Evolutionary conservation across 2,113 vertebrate species (phyloP), one percentile per base, ranked within the genome.

Genomic region (Tyrannus savana): DNA sequence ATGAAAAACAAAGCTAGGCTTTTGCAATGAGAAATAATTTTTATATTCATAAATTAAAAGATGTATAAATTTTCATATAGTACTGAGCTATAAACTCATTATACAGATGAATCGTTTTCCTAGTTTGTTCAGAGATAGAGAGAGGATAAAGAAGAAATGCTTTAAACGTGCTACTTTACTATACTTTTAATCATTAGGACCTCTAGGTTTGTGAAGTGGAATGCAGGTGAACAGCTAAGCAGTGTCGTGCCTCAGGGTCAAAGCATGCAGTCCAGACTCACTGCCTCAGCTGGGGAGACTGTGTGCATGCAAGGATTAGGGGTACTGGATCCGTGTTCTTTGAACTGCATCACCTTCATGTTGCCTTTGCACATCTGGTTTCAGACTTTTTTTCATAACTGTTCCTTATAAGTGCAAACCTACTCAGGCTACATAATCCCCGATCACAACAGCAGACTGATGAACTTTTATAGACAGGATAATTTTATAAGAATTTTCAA

Each of bases 31-130:
- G 30, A 86, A 79, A 68, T 16, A 60, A 49, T 75, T 93, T 86
- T 92, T 72, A 87, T 72, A 68, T 28, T 56, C 59, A 56, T 90
- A 80, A 75, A 89, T 86, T 93, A 88, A 68, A 94, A 81, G 50
- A 78, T 9, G 49, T 64, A 46, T 95, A 47, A 49, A 72, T 78
- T 93, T 93, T 88, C 56, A 52, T 67, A 60, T 87, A 72, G 60
- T 64, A 89, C n/a, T 81, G 82, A 95, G 49, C 60, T 39, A 75
- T 84, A 64, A 93, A 68, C 83, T 96, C 44, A 0, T 64, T 68
- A 90, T 12, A 81, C 27, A 83, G 92, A 86, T 35, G 12, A 90
- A 60, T 56, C 9, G 13, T 60, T 78, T 90, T 78, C 42, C 56
- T 88, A 75, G 60, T 87, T 96, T 93, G 68, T 74, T 92, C 87